A percentile compares a stretch with the other conserved stretches of the same genome.
phyloP scores from a whole-genome alignment of 2,797 vertebrate species.

The Helicolenus hilgendorfi region DNA sequence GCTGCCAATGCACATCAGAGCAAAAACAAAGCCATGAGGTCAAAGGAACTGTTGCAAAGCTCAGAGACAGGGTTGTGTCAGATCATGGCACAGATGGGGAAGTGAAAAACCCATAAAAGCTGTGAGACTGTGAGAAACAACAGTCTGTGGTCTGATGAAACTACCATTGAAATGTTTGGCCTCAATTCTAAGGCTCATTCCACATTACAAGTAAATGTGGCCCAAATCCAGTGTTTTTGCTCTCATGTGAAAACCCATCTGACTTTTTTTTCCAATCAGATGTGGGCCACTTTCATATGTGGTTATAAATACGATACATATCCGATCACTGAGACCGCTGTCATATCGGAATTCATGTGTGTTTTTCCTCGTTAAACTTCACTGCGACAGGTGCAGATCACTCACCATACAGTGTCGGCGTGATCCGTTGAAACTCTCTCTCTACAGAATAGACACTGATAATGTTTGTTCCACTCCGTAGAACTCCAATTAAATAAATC shows the following conservation, averaged over 20 bases:
- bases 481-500: too few species aligned
- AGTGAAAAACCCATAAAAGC: background rate
- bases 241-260: background rate
- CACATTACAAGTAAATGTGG: background rate
- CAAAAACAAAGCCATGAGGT: background rate
- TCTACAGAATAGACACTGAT: too few species aligned
- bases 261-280: too few species aligned
- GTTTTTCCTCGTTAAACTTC: background rate
- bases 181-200: background rate
- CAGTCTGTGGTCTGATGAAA: background rate
- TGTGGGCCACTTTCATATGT: too few species aligned
- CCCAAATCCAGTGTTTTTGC: background rate
- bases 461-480: too few species aligned
- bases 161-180: background rate
- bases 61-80: background rate
- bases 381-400: background rate
- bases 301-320: too few species aligned
- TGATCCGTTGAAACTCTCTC: too few species aligned
- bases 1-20: background rate
- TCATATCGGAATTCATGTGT: background rate
- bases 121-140: background rate
- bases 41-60: background rate
- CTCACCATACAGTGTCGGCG: background rate
- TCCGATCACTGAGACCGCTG: too few species aligned
- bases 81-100: too few species aligned